Percentiles rank a stretch among this genome's conserved stretches.
phyloP scores from a whole-genome alignment of 2,888 invertebrate genomes.

The Watsonalla binaria region DNA sequence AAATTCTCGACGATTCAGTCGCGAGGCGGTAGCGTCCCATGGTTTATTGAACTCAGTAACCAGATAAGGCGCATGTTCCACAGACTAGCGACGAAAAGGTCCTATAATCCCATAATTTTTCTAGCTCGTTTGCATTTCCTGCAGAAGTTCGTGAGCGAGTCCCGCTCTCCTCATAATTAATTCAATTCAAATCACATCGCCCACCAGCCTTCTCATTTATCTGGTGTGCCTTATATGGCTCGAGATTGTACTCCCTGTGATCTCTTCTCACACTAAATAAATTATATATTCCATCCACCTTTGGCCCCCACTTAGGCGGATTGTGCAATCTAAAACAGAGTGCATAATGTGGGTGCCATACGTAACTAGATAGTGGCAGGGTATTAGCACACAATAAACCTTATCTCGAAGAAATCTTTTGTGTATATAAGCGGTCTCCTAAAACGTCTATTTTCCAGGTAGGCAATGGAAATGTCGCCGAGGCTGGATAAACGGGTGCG shows the following conservation, averaged over 20 bases:
- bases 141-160: slow-evolving; percentile 54
- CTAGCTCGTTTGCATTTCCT: slow-evolving; percentile 57
- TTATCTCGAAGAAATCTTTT: slow-evolving; percentile 56
- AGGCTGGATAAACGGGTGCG: slow-evolving; percentile 62
- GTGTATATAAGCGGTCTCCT: slow-evolving; percentile 55
- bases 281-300: slow-evolving; percentile 23
- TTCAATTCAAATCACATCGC: slow-evolving; percentile 74
- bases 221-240: slow-evolving; percentile 51
- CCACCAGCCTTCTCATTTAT: slow-evolving; percentile 64
- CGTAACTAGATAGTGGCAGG: slow-evolving; percentile 38
- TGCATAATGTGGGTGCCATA: slow-evolving; percentile 27
- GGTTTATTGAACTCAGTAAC: slow-evolving; percentile 68
- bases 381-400: slow-evolving; percentile 73
- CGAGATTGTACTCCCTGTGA: slow-evolving; percentile 39
- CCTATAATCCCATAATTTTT: slow-evolving; percentile 57
- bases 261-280: slow-evolving; percentile 35
- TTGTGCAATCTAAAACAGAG: slow-evolving; percentile 21
- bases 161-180: slow-evolving; percentile 62
- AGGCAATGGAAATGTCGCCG: slow-evolving; percentile 67
- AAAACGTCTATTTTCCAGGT: slow-evolving; percentile 68
- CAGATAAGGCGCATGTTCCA: slow-evolving; percentile 56
- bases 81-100: slow-evolving; percentile 50
- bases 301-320: slow-evolving; percentile 13
- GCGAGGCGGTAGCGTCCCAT: slow-evolving; percentile 47
- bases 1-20: slow-evolving; percentile 67